Evolutionary conservation across 1,140 invertebrate genomes (phyloP).

Genomic region (Carcinoscorpius rotundicauda): DNA sequence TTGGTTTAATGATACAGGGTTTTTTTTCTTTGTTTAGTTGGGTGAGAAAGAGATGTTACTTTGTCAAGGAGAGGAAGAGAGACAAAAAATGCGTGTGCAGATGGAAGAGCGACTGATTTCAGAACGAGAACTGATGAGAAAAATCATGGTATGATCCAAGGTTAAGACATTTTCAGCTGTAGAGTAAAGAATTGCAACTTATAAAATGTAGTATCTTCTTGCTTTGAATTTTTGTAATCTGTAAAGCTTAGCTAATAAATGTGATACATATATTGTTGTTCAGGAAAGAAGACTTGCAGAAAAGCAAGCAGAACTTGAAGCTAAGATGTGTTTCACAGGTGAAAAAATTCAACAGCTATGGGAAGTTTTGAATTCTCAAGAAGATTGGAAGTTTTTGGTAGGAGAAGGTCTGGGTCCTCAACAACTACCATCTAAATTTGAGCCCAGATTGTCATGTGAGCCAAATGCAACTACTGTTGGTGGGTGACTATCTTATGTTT

Average conservation of each 20-base stretch:
- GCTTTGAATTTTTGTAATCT: too few species aligned
- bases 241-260: too few species aligned
- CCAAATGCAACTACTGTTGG: too few species aligned
- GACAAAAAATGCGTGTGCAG: constrained; percentile 26
- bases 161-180: too few species aligned
- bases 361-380: constrained; percentile 22
- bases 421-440: too few species aligned
- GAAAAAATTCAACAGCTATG: constrained; percentile 22
- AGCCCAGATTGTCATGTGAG: too few species aligned
- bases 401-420: too few species aligned
- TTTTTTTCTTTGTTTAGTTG: constrained; percentile 8
- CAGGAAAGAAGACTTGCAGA: constrained; percentile 38
- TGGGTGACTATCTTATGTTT: too few species aligned
- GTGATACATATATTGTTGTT: too few species aligned
- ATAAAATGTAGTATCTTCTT: too few species aligned
- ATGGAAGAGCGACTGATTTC: constrained; percentile 20
- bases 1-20: too few species aligned
- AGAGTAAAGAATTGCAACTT: too few species aligned
- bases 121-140: constrained; percentile 21
- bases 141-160: constrained; percentile 20
- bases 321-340: constrained; percentile 18
- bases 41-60: constrained; percentile 32
- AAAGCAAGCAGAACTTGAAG: constrained; percentile 25
- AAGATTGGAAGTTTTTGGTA: constrained; percentile 14
- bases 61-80: constrained; percentile 28